These are phyloP conservation scores for Bugula neritina DNA, from an alignment of 2,888 invertebrate genomes.

Conservation along the genomic window DNA sequence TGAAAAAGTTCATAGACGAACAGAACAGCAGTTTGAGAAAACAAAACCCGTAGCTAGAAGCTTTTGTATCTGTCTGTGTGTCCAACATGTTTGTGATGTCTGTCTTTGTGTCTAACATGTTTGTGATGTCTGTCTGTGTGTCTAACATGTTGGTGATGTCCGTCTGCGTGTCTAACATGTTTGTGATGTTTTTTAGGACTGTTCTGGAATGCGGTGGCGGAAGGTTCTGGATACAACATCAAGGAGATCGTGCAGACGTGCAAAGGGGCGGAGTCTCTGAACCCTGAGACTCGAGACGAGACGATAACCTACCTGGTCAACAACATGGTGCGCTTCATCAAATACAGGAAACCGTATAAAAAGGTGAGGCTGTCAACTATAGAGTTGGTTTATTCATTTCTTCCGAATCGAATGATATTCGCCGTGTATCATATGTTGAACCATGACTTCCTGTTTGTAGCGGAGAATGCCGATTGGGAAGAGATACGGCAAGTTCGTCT, in stretches of 20 bases:
- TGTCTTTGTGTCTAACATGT: no score
- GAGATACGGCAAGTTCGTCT: conserved; percentile 55
- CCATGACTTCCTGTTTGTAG: neutral
- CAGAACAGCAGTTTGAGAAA: no score
- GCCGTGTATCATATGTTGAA: no score
- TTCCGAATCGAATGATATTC: no score
- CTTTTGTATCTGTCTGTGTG: no score
- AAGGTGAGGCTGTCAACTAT: neutral
- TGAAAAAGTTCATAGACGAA: no score
- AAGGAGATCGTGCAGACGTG: conserved; percentile 1
- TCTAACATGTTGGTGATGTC: no score
- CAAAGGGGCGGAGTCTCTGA: neutral
- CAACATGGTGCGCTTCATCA: conserved; percentile 19
- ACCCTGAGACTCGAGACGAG: conserved; percentile 1
- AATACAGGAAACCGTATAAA: conserved; percentile 18
- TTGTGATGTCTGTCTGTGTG: no score
- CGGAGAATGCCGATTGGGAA: conserved; percentile 46
- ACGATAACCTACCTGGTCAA: neutral
- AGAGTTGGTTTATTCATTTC: no score
- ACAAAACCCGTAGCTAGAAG: no score
- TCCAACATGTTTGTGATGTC: no score
- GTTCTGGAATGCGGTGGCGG: conserved; percentile 21
- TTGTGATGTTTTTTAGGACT: neutral
- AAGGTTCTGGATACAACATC: neutral
- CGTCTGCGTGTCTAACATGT: no score